A percentile compares a stretch with the other conserved stretches of the same genome.
phyloP scores from a whole-genome alignment of 2,888 invertebrate species.

The Encarsia formosa region DNA sequence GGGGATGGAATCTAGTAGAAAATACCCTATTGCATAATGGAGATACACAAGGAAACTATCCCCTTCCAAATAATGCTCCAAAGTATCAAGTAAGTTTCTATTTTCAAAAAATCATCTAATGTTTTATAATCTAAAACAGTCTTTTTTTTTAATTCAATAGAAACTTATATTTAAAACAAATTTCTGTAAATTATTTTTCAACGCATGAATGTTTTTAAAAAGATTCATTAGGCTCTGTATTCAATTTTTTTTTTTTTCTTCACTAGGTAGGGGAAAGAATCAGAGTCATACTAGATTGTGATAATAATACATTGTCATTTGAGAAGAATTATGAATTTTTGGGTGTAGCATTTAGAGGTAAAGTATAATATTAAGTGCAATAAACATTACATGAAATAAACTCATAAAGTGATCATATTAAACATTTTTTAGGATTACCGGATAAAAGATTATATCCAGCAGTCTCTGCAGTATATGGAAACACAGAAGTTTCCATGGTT shows the following conservation, averaged over 20 bases:
- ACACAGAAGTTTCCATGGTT: conserved; percentile 99
- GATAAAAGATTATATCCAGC: conserved; percentile 91
- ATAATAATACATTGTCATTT: conserved; percentile 93
- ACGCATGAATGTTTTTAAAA: too few species aligned
- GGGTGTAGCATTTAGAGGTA: conserved; percentile 94
- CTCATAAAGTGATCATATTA: background rate
- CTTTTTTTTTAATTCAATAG: background rate
- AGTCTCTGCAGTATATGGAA: conserved; percentile 97
- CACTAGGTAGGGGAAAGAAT: conserved; percentile 97
- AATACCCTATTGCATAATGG: conserved; percentile 96
- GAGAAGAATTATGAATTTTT: conserved; percentile 97
- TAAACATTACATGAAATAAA: too few species aligned
- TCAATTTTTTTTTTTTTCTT: too few species aligned
- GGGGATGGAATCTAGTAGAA: conserved; percentile 99
- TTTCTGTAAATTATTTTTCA: too few species aligned
- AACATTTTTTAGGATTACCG: conserved; percentile 70
- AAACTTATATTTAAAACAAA: too few species aligned
- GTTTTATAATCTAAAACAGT: too few species aligned
- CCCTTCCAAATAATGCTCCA: conserved; percentile 90
- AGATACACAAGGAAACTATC: conserved; percentile 90
- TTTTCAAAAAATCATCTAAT: background rate
- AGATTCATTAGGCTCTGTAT: too few species aligned
- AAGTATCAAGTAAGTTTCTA: conserved; percentile 79
- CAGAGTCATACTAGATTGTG: conserved; percentile 95
- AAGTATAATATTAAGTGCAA: background rate